Conservation (phyloP, 1,140 invertebrate genomes). For the Cheumatopsyche charites region DNA sequence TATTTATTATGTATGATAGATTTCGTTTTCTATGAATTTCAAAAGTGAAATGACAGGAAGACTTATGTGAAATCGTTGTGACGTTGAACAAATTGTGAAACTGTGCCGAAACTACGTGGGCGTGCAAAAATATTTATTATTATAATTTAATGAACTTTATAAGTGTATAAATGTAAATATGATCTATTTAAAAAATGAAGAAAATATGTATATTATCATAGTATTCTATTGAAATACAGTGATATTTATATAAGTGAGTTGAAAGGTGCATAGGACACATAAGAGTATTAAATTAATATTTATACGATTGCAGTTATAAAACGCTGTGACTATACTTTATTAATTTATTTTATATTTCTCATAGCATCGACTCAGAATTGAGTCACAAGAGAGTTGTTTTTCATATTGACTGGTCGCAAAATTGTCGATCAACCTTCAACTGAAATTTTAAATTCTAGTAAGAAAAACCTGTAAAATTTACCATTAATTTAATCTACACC, state of each 20-base stretch:
- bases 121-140: constrained; percentile 20
- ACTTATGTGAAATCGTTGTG: constrained; percentile 12
- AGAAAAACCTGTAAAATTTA: too few species aligned
- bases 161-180: constrained; percentile 25
- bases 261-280: constrained; percentile 11
- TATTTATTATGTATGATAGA: not conserved
- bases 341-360: constrained; percentile 3
- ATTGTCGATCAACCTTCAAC: too few species aligned
- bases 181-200: not conserved
- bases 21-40: constrained; percentile 7
- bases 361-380: not conserved
- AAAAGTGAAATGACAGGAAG: not conserved
- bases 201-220: constrained; percentile 16
- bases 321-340: too few species aligned
- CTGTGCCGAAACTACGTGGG: constrained; percentile 2
- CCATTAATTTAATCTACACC: too few species aligned
- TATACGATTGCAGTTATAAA: not conserved
- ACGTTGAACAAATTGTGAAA: constrained; percentile 12
- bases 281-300: constrained; percentile 7
- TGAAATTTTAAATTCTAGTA: too few species aligned
- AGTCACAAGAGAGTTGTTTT: too few species aligned
- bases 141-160: constrained; percentile 10
- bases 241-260: constrained; percentile 25
- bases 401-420: too few species aligned
- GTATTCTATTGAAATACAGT: not conserved